These are phyloP conservation scores for Brachypodius melanocephalos DNA, from an alignment of 2,113 vertebrate species.

Conservation along the genomic window DNA sequence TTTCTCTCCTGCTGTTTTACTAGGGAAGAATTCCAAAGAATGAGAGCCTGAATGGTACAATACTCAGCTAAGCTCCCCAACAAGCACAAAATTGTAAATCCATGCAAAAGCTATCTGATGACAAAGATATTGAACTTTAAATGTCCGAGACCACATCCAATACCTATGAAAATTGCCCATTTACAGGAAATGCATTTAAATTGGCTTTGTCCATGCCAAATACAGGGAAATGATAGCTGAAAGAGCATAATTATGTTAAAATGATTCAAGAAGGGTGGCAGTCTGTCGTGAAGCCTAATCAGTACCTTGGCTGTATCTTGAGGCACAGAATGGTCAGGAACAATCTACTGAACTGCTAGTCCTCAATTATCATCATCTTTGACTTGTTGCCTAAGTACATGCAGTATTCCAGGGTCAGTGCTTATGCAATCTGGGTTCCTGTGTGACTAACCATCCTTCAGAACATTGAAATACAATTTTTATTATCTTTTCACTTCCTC, in stretches of 20 bases:
- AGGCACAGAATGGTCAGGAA: conserved; percentile 57
- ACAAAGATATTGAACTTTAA: conserved; percentile 69
- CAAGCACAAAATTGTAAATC: conserved; percentile 46
- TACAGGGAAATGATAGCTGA: conserved; percentile 66
- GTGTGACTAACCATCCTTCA: conserved; percentile 32
- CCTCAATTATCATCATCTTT: conserved; percentile 73
- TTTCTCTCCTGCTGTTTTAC: background rate
- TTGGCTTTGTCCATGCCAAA: conserved; percentile 65
- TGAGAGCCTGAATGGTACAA: background rate
- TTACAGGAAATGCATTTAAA: conserved; percentile 75
- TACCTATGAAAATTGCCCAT: conserved; percentile 72
- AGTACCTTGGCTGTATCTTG: conserved; percentile 54
- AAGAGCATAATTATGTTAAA: conserved; percentile 72
- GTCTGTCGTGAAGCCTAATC: conserved; percentile 69
- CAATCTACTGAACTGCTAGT: conserved; percentile 54
- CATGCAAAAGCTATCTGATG: conserved; percentile 50
- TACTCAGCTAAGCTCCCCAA: conserved; percentile 7
- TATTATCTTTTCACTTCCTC: conserved; percentile 22
- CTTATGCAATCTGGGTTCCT: conserved; percentile 19
- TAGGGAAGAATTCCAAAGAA: background rate
- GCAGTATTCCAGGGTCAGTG: conserved; percentile 16
- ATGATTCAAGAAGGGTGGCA: conserved; percentile 56
- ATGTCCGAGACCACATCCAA: conserved; percentile 54
- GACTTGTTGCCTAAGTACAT: conserved; percentile 57
- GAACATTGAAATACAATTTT: conserved; percentile 3